phyloP scores from a whole-genome alignment of 2,797 vertebrate genomes.

The Iguana delicatissima region DNA sequence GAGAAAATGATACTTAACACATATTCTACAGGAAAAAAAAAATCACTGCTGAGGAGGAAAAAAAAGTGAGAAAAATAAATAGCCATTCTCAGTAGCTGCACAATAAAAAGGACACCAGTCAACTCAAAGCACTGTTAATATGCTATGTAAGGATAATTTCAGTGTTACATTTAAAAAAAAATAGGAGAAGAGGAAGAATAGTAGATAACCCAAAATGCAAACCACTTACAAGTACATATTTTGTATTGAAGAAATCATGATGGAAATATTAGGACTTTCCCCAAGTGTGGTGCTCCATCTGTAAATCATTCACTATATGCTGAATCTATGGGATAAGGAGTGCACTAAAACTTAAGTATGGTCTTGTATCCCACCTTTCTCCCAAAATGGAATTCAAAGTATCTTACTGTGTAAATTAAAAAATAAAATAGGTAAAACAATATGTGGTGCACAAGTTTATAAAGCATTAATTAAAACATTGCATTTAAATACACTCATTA shows the following conservation, averaged over 20 bases:
- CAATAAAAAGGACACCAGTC: slow-evolving; percentile 1
- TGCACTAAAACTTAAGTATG: not conserved
- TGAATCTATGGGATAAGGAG: not conserved
- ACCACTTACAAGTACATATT: not conserved
- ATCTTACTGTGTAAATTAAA: too few species aligned
- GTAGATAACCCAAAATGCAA: not conserved
- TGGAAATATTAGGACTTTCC: slow-evolving; percentile 8
- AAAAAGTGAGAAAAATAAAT: not conserved
- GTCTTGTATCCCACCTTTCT: too few species aligned
- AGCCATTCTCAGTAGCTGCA: not conserved
- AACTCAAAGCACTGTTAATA: not conserved
- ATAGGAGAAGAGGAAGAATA: not conserved
- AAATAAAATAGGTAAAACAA: too few species aligned
- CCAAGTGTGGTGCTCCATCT: not conserved
- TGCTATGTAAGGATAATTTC: slow-evolving; percentile 1
- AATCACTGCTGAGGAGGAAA: slow-evolving; percentile 3
- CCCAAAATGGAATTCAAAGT: too few species aligned
- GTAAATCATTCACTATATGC: not conserved
- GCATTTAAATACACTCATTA: not conserved
- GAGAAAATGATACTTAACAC: slow-evolving; percentile 6
- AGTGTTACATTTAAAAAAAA: not conserved
- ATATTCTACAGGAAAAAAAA: not conserved
- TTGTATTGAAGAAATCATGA: not conserved
- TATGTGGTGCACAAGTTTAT: too few species aligned
- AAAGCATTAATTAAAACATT: too few species aligned